Conservation (phyloP, 1,140 invertebrate genomes). For the Semibalanus balanoides region DNA sequence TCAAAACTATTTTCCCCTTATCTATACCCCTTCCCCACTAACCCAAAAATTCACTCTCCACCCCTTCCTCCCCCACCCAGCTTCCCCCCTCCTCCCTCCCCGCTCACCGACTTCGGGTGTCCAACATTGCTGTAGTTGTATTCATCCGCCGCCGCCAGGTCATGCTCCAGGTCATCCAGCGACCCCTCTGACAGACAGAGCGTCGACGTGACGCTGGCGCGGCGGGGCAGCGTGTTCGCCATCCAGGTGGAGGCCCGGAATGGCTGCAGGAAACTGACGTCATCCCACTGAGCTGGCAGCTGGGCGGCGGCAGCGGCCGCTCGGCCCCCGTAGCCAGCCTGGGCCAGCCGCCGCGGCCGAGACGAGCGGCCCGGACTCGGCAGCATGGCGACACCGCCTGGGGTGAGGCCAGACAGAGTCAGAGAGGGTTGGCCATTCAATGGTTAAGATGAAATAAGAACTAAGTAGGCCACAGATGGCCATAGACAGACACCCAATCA, state of each 20-base stretch:
- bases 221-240: neutral
- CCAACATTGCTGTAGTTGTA: neutral
- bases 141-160: neutral
- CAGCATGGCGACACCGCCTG: neutral
- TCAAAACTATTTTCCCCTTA: too few species aligned
- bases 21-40: too few species aligned
- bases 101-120: neutral
- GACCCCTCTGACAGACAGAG: neutral
- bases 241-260: neutral
- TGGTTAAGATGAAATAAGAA: too few species aligned
- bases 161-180: neutral
- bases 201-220: neutral
- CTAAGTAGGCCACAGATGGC: too few species aligned
- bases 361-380: neutral
- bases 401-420: too few species aligned
- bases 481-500: too few species aligned
- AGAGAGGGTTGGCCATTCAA: too few species aligned
- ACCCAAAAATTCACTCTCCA: too few species aligned
- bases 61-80: too few species aligned
- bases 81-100: too few species aligned
- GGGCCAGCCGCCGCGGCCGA: too few species aligned
- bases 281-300: neutral
- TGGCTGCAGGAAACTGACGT: neutral
- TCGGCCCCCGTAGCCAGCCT: neutral
- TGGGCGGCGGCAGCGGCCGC: too few species aligned